phyloP scores from a whole-genome alignment of 2,113 vertebrate genomes.

The Ptilorrhoa leucosticta region DNA sequence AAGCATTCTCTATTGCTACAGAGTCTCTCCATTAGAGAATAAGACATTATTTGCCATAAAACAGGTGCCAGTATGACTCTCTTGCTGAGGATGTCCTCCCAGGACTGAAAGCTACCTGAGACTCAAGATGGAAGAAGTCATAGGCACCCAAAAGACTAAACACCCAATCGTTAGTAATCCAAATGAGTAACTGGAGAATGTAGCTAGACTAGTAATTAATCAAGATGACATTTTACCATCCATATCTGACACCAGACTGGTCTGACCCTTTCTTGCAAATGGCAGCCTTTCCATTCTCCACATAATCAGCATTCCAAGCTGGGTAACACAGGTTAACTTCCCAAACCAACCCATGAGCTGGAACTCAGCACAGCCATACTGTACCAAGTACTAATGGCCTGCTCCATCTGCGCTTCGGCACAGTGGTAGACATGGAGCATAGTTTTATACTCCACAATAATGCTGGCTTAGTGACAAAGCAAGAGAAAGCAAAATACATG shows the following conservation, averaged over 20 bases:
- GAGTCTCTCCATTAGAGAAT: background rate
- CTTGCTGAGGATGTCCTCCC: background rate
- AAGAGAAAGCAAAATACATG: background rate
- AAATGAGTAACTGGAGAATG: conserved; percentile 11
- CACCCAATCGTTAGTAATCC: background rate
- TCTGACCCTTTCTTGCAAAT: background rate
- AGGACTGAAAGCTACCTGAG: background rate
- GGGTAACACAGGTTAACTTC: background rate
- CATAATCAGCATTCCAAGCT: background rate
- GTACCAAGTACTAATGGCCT: background rate
- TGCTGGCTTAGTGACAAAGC: background rate
- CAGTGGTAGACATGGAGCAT: background rate
- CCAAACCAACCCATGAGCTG: background rate
- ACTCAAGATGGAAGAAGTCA: background rate
- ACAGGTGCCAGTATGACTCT: background rate
- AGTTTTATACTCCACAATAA: background rate
- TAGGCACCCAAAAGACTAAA: background rate
- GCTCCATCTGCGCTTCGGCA: background rate
- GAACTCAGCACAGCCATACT: background rate
- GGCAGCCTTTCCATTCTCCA: background rate
- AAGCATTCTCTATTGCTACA: background rate
- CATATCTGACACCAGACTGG: background rate
- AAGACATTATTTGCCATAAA: background rate
- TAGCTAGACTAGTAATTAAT: background rate
- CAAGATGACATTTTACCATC: background rate